Percentiles rank a stretch among this genome's conserved stretches.
phyloP scores from a whole-genome alignment of 2,113 vertebrate genomes.

The Cottus gobio region DNA sequence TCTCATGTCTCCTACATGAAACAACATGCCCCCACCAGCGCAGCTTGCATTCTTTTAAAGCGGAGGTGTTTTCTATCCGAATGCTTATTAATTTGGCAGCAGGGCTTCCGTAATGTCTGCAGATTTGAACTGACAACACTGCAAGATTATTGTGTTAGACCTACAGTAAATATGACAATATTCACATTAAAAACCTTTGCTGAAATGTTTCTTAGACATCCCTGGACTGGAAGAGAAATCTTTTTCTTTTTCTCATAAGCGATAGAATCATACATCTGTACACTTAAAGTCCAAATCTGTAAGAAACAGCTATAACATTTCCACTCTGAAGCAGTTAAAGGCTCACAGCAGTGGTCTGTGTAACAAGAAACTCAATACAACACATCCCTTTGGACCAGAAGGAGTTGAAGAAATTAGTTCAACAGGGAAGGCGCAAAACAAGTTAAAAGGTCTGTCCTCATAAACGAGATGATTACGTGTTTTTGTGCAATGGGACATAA shows the following conservation, averaged over 20 bases:
- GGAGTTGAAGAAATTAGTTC: neutral
- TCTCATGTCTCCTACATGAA: neutral
- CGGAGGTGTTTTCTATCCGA: neutral
- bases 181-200: neutral
- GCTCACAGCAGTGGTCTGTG: neutral
- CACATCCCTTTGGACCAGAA: neutral
- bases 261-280: neutral
- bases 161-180: neutral
- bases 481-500: conserved; percentile 39
- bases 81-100: neutral
- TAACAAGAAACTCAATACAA: neutral
- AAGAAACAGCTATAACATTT: neutral
- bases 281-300: neutral
- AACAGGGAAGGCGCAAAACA: conserved; percentile 1
- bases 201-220: neutral
- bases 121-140: neutral
- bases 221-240: neutral
- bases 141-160: neutral
- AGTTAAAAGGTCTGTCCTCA: conserved; percentile 24
- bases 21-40: neutral
- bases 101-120: too few species aligned
- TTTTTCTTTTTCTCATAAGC: neutral
- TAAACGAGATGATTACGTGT: conserved; percentile 51
- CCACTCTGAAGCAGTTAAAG: conserved; percentile 4
- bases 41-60: neutral